phyloP scores from a whole-genome alignment of 2,797 vertebrate species.

The Naso thynnoides region DNA sequence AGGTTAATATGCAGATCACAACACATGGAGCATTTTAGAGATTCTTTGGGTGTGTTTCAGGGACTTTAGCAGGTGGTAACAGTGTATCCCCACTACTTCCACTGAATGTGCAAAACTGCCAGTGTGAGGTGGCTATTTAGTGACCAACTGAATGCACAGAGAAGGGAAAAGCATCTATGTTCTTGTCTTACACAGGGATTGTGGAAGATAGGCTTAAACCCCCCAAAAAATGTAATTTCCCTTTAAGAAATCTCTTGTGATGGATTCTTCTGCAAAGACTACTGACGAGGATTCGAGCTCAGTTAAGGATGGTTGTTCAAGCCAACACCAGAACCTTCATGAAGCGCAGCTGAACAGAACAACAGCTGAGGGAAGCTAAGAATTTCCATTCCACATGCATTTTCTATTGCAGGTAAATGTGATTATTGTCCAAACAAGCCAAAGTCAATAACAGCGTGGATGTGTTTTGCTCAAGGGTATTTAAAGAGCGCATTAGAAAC shows the following conservation, averaged over 20 bases:
- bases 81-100: too few species aligned
- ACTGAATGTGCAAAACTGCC: too few species aligned
- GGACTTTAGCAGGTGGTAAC: too few species aligned
- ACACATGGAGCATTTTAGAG: too few species aligned
- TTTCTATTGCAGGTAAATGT: constrained; percentile 58
- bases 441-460: constrained; percentile 61
- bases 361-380: not conserved
- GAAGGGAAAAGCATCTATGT: too few species aligned
- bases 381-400: constrained; percentile 34
- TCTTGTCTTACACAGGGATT: too few species aligned
- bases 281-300: not conserved
- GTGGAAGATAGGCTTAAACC: too few species aligned
- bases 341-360: constrained; percentile 24
- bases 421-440: constrained; percentile 67
- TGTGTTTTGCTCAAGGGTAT: constrained; percentile 70
- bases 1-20: too few species aligned
- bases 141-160: too few species aligned
- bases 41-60: too few species aligned
- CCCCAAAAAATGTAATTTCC: too few species aligned
- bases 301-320: not conserved
- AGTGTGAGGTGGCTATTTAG: too few species aligned
- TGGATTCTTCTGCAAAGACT: not conserved
- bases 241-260: not conserved
- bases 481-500: constrained; percentile 67
- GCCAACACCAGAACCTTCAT: not conserved